A percentile compares a stretch with the other conserved stretches of the same genome.
phyloP scores from a whole-genome alignment of 2,113 vertebrate species.

The Pygoscelis antarcticus region DNA sequence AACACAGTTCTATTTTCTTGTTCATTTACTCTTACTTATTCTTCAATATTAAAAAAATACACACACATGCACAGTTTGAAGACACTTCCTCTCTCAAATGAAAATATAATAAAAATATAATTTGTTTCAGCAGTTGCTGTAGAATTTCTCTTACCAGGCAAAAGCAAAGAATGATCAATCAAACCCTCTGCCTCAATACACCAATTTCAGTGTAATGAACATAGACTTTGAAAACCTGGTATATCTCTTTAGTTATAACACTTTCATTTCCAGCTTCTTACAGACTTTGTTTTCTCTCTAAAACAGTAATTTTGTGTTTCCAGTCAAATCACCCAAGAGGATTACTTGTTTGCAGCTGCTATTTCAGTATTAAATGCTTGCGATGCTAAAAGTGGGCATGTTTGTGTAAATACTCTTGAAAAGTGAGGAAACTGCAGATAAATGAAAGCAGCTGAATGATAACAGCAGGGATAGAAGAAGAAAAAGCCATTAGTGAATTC shows the following conservation, averaged over 20 bases:
- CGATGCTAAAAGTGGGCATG: not conserved
- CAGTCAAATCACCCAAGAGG: not conserved
- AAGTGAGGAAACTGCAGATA: slow-evolving; percentile 14
- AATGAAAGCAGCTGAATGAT: not conserved
- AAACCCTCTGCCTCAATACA: not conserved
- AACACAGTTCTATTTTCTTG: not conserved
- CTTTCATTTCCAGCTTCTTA: not conserved
- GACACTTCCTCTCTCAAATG: not conserved
- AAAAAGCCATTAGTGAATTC: slow-evolving; percentile 35
- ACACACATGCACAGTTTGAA: not conserved
- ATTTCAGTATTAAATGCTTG: not conserved
- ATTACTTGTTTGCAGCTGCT: not conserved
- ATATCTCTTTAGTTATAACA: not conserved
- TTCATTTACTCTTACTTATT: not conserved
- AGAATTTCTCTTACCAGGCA: not conserved
- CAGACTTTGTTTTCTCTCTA: not conserved
- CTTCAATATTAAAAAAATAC: not conserved
- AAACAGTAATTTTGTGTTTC: not conserved
- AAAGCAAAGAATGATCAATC: not conserved
- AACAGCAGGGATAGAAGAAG: slow-evolving; percentile 14
- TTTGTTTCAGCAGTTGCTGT: not conserved
- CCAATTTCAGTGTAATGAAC: not conserved
- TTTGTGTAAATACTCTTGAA: slow-evolving; percentile 27
- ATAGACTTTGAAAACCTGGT: not conserved
- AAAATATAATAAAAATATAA: not conserved